Base-by-base conservation (phyloP, 2,113 vertebrate species). In the Pelecanoides urinatrix region DNA sequence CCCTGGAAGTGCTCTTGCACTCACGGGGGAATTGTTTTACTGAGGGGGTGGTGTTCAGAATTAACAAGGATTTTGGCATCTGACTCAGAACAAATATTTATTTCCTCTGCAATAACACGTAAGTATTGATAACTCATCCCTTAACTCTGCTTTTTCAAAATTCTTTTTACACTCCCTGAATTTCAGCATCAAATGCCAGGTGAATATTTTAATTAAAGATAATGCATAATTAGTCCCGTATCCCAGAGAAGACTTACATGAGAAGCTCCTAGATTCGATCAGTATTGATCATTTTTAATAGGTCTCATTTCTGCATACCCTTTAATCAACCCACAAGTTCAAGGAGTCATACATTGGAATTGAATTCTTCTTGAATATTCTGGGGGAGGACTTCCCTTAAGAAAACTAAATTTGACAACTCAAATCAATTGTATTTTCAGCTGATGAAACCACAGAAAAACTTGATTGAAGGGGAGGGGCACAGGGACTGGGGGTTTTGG, bases 401-500 rank as follows among this genome's bases (percentile, higher is more conserved):
- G 21, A 44, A 78, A 71, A 45, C 6, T 16, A 11, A 20, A 71
- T 61, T 67, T 65, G 55, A 44, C 40, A 50, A 12, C 52, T 71
- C 38, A 17, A 71, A 74, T 40, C 34, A 23, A 8, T 15, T 11
- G 23, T 25, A 7, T 74, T 90, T 85, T 38, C 36, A 66, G 55
- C 36, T 42, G 63, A 42, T 29, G 47, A 40, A 86, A 83, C 10
- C 22, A 40, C 7, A 32, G 40, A 68, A 82, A 45, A 47, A 18
- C 12, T 19, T 11, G 56, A 52, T 18, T 17, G 58, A 29, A 38
- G 7, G 3, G 9, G 8, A 8, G 9, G 20, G 14, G 14, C 17
- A 45, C 0, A 1, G 17, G 49, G 47, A 32, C 11, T 3, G n/a
- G 26, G 53, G 32, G 5, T 3, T 52, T 78, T 7, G 27, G 16